phyloP scores from a whole-genome alignment of 2,888 invertebrate species.

The Lasioglossum marginatum region DNA sequence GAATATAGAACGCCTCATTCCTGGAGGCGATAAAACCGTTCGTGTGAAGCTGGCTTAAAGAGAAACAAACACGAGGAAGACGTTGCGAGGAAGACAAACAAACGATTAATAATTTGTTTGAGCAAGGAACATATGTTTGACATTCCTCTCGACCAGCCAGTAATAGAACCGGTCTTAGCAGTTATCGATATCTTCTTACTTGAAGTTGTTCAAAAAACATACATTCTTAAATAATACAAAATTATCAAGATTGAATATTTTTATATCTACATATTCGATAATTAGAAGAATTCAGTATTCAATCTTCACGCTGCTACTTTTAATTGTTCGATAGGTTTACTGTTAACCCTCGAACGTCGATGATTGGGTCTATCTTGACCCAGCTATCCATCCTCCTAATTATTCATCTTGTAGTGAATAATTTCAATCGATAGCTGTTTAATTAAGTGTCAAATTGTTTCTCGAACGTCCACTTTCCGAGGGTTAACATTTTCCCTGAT shows the following conservation, averaged over 20 bases:
- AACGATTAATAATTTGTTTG: not conserved
- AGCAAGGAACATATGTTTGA: slow-evolving; percentile 12
- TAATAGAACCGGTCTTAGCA: slow-evolving; percentile 1
- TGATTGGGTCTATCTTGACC: not conserved
- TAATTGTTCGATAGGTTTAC: not conserved
- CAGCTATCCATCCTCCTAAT: not conserved
- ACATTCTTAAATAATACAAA: not conserved
- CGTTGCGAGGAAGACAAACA: not conserved
- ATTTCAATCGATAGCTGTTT: not conserved
- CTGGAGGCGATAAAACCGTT: not conserved
- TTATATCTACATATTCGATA: not conserved
- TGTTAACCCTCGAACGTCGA: not conserved
- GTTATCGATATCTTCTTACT: slow-evolving; percentile 9
- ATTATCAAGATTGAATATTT: not conserved
- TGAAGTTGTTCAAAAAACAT: not conserved
- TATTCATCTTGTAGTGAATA: not conserved
- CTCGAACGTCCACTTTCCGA: not conserved
- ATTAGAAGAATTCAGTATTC: not conserved
- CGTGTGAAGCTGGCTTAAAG: not conserved
- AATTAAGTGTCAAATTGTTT: not conserved
- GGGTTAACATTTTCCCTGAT: not conserved
- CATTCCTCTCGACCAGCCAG: slow-evolving; percentile 7
- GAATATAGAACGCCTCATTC: not conserved
- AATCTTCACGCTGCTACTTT: not conserved
- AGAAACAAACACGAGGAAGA: not conserved